Conservation (phyloP, 2,888 invertebrate species). For the Andrena minutula region DNA sequence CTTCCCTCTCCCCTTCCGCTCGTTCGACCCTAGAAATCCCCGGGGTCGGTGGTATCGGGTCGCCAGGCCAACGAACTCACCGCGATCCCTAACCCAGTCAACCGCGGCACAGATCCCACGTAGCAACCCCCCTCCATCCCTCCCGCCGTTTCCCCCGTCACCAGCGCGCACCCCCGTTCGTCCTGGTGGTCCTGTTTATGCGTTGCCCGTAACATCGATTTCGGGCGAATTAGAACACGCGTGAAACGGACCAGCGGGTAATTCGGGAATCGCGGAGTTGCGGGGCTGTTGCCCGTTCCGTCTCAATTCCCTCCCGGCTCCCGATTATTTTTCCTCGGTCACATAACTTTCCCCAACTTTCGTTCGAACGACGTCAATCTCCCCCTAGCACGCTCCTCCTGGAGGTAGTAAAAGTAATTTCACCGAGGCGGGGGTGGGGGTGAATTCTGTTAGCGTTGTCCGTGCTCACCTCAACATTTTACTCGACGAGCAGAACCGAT, state of each 20-base stretch:
- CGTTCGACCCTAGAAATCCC: conserved; percentile 57
- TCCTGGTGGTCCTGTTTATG: conserved; percentile 57
- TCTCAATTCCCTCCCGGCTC: neutral
- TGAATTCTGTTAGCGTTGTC: too few relatives aligned
- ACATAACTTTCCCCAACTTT: neutral
- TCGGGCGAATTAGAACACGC: conserved; percentile 59
- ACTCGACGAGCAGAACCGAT: too few relatives aligned
- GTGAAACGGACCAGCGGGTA: conserved; percentile 16
- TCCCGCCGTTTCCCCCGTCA: neutral
- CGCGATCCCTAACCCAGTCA: conserved; percentile 84
- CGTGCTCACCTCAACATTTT: too few relatives aligned
- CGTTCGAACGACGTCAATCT: neutral
- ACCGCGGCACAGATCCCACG: conserved; percentile 78
- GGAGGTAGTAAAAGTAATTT: too few relatives aligned
- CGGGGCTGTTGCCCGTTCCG: neutral
- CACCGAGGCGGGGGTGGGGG: too few relatives aligned
- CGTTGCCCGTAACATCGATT: conserved; percentile 67
- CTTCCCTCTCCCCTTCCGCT: conserved; percentile 11
- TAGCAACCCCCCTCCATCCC: conserved; percentile 45
- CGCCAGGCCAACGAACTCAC: conserved; percentile 78
- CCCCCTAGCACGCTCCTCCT: too few relatives aligned
- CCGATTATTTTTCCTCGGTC: neutral
- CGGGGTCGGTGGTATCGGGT: conserved; percentile 68
- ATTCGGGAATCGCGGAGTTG: conserved; percentile 29
- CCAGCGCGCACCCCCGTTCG: neutral